These are phyloP conservation scores for Drosophila biarmipes DNA, from an alignment of 1,140 invertebrate species.

Conservation along the genomic window DNA sequence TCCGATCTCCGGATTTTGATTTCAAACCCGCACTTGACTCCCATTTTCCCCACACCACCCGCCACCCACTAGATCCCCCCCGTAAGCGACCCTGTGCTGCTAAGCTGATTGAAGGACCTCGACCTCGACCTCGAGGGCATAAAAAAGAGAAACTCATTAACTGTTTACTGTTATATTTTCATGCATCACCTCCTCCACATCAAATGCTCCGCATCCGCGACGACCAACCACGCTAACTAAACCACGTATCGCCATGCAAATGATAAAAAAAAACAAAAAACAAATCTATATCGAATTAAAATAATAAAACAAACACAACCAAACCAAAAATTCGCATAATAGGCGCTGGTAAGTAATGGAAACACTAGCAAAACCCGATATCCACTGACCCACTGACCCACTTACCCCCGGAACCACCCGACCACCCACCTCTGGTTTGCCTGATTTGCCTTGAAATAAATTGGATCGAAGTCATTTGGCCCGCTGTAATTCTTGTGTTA, in stretches of 20 bases:
- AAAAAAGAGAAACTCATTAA: constrained; percentile 36
- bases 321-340: constrained; percentile 50
- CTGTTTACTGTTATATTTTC: constrained; percentile 56
- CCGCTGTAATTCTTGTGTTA: constrained; percentile 31
- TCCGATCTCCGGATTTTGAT: constrained; percentile 6
- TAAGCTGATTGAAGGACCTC: constrained; percentile 19
- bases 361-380: constrained; percentile 5
- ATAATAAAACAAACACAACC: constrained; percentile 8
- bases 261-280: constrained; percentile 14
- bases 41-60: not conserved
- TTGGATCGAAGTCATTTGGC: constrained; percentile 28
- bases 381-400: not conserved
- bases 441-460: constrained; percentile 43
- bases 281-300: not conserved
- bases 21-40: not conserved
- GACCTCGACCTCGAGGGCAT: not conserved
- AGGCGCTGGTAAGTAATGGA: constrained; percentile 67
- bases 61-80: not conserved
- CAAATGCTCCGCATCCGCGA: constrained; percentile 54
- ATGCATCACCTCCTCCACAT: constrained; percentile 61
- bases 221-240: constrained; percentile 56
- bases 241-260: constrained; percentile 67
- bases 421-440: constrained; percentile 15
- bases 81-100: constrained; percentile 2
- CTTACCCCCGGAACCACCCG: not conserved